phyloP scores from a whole-genome alignment of 2,888 invertebrate species.

The Arrhopalites spinosus region DNA sequence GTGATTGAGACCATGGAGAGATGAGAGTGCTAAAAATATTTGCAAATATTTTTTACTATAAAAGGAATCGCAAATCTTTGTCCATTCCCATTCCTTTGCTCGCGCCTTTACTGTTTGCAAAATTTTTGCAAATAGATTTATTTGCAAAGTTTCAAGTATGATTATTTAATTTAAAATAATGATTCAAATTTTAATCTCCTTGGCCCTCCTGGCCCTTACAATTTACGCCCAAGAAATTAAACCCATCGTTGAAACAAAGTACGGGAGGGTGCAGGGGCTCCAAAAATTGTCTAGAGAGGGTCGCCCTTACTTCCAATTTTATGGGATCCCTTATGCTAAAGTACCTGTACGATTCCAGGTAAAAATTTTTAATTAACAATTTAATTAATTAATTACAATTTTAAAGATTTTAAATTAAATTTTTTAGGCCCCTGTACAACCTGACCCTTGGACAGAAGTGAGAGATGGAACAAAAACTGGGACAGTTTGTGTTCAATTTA shows the following conservation, averaged over 20 bases:
- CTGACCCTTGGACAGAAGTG: slow-evolving; percentile 46
- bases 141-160: no score
- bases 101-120: no score
- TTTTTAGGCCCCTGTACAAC: slow-evolving; percentile 36
- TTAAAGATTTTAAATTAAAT: background rate
- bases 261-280: background rate
- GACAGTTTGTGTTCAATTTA: slow-evolving; percentile 40
- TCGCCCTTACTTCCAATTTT: background rate
- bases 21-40: no score
- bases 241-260: background rate
- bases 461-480: slow-evolving; percentile 42
- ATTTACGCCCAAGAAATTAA: background rate
- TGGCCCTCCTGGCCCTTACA: no score
- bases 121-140: no score
- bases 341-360: slow-evolving; percentile 42
- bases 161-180: no score
- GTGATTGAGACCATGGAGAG: no score
- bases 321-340: slow-evolving; percentile 29
- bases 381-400: background rate
- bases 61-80: no score
- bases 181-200: no score
- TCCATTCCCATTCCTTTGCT: no score
- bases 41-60: no score
- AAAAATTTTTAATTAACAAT: background rate
- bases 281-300: slow-evolving; percentile 5